Conservation (phyloP, 2,113 vertebrate genomes). For the Austrofundulus limnaeus region DNA sequence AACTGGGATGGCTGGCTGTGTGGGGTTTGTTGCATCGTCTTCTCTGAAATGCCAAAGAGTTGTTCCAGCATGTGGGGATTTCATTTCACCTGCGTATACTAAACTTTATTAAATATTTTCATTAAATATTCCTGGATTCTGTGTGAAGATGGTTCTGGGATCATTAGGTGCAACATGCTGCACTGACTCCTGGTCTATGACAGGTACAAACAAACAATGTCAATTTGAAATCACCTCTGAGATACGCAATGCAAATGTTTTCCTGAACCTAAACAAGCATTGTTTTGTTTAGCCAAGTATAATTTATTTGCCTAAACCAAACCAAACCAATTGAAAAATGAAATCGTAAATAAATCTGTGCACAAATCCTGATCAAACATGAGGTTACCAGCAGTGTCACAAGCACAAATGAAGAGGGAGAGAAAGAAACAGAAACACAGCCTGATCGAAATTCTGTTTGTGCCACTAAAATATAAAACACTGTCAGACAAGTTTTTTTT, state of each 20-base stretch:
- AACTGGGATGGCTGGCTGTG: not conserved
- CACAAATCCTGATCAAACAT: not conserved
- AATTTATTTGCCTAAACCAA: constrained; percentile 5
- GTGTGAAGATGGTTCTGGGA: not conserved
- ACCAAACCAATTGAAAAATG: not conserved
- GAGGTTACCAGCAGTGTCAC: no score
- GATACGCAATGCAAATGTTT: not conserved
- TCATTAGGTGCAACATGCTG: not conserved
- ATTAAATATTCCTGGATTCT: not conserved
- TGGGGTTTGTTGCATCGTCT: not conserved
- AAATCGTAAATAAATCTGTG: no score
- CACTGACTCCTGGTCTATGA: not conserved
- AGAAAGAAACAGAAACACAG: no score
- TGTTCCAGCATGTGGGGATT: not conserved
- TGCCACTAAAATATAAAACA: not conserved
- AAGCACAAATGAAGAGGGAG: no score
- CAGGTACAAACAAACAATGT: not conserved
- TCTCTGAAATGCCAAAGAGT: not conserved
- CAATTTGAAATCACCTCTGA: not conserved
- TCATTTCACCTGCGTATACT: not conserved
- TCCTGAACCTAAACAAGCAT: not conserved
- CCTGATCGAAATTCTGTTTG: constrained; percentile 3
- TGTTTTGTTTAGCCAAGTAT: no score
- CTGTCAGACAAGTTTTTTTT: not conserved
- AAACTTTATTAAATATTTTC: not conserved